A percentile compares a stretch with the other conserved stretches of the same genome.
phyloP scores from a whole-genome alignment of 2,888 invertebrate genomes.

The Caenorhabditis virilis region DNA sequence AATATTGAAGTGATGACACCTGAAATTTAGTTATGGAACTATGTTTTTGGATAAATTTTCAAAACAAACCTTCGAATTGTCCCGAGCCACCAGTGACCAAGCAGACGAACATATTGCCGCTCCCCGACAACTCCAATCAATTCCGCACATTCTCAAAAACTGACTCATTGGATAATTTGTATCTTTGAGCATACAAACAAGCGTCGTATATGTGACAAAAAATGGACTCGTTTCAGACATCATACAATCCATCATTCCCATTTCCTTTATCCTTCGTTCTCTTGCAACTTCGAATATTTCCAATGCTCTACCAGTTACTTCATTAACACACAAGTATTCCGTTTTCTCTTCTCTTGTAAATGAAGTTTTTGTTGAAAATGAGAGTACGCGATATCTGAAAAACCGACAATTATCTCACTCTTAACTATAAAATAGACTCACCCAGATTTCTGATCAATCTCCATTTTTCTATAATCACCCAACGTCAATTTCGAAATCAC shows the following conservation, averaged over 20 bases:
- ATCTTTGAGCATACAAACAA: not conserved
- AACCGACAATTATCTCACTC: not conserved
- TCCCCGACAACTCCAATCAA: constrained; percentile 1
- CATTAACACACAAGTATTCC: constrained; percentile 6
- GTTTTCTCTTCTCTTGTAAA: not conserved
- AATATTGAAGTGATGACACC: constrained; percentile 1
- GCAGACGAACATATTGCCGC: constrained; percentile 6
- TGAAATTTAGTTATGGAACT: not conserved
- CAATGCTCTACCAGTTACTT: constrained; percentile 5
- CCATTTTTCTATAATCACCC: constrained; percentile 1
- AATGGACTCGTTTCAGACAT: not conserved
- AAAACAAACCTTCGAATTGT: not conserved
- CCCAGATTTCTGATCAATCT: not conserved
- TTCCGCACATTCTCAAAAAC: constrained; percentile 10
- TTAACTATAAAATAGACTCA: not conserved
- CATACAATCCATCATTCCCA: not conserved
- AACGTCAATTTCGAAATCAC: constrained; percentile 6
- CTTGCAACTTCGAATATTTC: constrained; percentile 8
- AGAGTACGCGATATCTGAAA: not conserved
- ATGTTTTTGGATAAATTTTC: not conserved
- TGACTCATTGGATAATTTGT: constrained; percentile 7
- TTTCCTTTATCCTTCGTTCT: not conserved
- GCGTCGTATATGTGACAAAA: constrained; percentile 1
- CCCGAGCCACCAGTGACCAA: constrained; percentile 4
- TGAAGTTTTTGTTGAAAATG: not conserved